Base-by-base conservation (phyloP, 2,797 vertebrate genomes). In the Falco columbarius region DNA sequence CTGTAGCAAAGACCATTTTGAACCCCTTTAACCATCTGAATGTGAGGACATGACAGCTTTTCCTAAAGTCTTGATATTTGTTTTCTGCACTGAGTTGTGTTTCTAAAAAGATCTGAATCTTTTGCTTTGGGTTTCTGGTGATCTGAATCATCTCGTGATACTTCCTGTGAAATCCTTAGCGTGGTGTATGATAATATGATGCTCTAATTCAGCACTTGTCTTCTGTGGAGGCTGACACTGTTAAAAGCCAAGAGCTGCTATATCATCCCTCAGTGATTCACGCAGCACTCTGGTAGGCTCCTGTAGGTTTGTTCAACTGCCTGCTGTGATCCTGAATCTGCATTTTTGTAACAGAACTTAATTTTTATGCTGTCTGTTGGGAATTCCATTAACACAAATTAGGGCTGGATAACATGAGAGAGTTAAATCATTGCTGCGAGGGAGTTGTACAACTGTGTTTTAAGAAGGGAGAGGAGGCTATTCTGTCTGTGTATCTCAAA, bases 371-470 rank as follows among this genome's bases (percentile, higher is more conserved):
- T 80, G 75, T 80, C 73, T 86, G 46, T 14, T 72, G 89, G 86
- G 91, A 81, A 89, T 93, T 56, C 62, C 81, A 73, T 87, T 61
- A 92, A 74, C 74, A 76, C 86, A 73, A 79, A 81, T 81, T 54
- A 86, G 79, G 24, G 71, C 77, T 63, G 81, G 80, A 5, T 54
- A 44, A 76, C 55, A 62, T 3, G 44, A 62, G 86, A 79, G 74
- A 54, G 83, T 65, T 86, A 66, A 84, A 51, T 73, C 38, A 14
- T 11, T 58, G 86, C 84, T 65, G 2, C 4, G 4, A 81, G 80
- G 86, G 75, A 87, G 68, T 11, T 42, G 51, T 72, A 15, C 66
- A 27, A 8, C 29, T 56, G 61, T 77, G 51, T 38, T 40, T 72
- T 24, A 55, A 34, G 47, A 61, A 74, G 46, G 67, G 52, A 49